Base-by-base conservation (phyloP, 2,797 vertebrate genomes). In the Myiotriccus ornatus region DNA sequence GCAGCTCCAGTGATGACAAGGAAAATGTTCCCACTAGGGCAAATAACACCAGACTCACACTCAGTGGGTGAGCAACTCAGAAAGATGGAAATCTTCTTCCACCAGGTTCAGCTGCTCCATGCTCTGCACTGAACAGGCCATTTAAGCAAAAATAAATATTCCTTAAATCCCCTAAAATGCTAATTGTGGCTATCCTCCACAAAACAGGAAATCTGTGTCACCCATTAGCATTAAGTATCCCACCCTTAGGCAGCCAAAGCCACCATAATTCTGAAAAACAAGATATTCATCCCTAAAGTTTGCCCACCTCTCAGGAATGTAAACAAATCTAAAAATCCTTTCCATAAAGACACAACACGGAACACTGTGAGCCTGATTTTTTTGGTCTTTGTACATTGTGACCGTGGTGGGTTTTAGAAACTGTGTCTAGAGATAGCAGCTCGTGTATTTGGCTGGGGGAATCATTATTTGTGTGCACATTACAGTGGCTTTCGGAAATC, bases 261-360 rank as follows among this genome's bases (percentile, higher is more conserved):
- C 68, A 77, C 22, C 27, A 50, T 41, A 74, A 83, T 69, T 90
- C 60, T 57, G 25, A 60, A 80, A 92, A 83, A 56, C 2, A 5
- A 70, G 10, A 39, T 52, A 52, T 24, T 68, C 7, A 52, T 8
- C 23, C n/a, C 25, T 74, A 11, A 73, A 41, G 17, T 64, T 69
- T 71, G 11, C 44, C 17, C 30, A 16, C 0, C 0, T 39, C 49
- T 67, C 34, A 82, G 41, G 32, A 43, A 37, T 59, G 13, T 24
- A 30, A 52, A 63, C 17, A 57, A 68, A 78, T 75, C 11, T 43
- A 64, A 74, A 74, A 81, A 59, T 37, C 11, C 14, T 55, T 71
- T 81, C 35, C 34, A 23, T 24, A 53, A 74, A 46, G 24, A 69
- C 10, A 2, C 23, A 76, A 7, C 14, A 28, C 1, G 2, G 19